These are phyloP conservation scores for Xylota sylvarum DNA, from an alignment of 2,888 invertebrate species.

Conservation along the genomic window DNA sequence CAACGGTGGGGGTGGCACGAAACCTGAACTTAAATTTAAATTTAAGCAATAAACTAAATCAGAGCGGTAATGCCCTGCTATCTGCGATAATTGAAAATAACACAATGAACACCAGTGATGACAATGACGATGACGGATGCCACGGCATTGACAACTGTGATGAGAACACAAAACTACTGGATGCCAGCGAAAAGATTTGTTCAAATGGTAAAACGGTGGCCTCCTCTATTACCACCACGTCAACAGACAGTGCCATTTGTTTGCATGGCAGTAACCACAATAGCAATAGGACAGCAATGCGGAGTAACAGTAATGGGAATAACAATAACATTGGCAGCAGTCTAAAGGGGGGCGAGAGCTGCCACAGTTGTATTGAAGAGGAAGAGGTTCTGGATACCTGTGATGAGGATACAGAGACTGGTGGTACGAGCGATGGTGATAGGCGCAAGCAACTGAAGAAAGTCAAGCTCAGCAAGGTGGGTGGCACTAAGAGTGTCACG, in stretches of 20 bases:
- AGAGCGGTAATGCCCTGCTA: slow-evolving; percentile 68
- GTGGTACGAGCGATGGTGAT: slow-evolving; percentile 81
- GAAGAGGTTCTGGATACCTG: slow-evolving; percentile 76
- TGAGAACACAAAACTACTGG: slow-evolving; percentile 82
- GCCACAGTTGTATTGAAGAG: slow-evolving; percentile 73
- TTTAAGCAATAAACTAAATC: slow-evolving; percentile 69
- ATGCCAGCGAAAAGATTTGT: slow-evolving; percentile 75
- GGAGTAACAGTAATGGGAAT: slow-evolving; percentile 65
- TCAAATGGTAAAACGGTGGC: slow-evolving; percentile 49
- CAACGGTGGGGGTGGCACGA: slow-evolving; percentile 30
- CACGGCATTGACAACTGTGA: slow-evolving; percentile 79
- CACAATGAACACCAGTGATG: slow-evolving; percentile 78
- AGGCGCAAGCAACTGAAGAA: slow-evolving; percentile 80
- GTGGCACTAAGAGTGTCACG: slow-evolving; percentile 83
- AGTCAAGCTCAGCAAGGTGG: slow-evolving; percentile 83
- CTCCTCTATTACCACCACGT: slow-evolving; percentile 32
- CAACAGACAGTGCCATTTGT: slow-evolving; percentile 56
- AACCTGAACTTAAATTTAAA: slow-evolving; percentile 70
- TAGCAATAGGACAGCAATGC: slow-evolving; percentile 68
- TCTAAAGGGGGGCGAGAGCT: slow-evolving; percentile 69
- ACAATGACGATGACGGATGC: slow-evolving; percentile 78
- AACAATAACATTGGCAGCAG: slow-evolving; percentile 63
- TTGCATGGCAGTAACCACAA: slow-evolving; percentile 79
- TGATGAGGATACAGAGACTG: slow-evolving; percentile 76
- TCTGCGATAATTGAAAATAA: slow-evolving; percentile 75